These are phyloP conservation scores for Rhabditoides inermis DNA, from an alignment of 2,888 invertebrate genomes.

Conservation along the genomic window DNA sequence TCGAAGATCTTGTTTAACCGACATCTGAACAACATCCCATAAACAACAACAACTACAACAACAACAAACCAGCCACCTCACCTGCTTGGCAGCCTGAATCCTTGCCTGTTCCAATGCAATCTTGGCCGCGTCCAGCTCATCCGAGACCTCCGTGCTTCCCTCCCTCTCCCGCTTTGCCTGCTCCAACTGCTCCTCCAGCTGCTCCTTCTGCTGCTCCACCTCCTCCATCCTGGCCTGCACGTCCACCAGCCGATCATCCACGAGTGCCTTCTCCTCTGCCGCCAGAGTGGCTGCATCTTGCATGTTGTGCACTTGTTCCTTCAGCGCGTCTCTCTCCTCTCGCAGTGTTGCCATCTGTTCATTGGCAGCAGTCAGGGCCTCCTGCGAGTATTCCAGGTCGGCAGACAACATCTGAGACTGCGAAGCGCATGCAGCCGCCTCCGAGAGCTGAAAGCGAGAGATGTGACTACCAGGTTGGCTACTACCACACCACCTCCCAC, in stretches of 20 bases:
- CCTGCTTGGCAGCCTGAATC: slow-evolving; percentile 1
- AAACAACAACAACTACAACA: no score
- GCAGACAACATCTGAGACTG: no score
- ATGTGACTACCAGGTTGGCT: no score
- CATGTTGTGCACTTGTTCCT: slow-evolving; percentile 5
- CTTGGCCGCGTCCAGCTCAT: not conserved
- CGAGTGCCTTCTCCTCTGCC: not conserved
- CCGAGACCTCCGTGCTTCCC: not conserved
- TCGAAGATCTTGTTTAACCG: not conserved
- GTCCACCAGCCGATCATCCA: no score
- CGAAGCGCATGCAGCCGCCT: no score
- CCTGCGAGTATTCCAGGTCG: no score
- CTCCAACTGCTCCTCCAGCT: not conserved
- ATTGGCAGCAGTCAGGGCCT: no score
- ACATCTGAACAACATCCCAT: slow-evolving; percentile 6
- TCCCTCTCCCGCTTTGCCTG: no score
- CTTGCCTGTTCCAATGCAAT: not conserved
- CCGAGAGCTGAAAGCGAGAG: no score
- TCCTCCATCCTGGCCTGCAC: not conserved
- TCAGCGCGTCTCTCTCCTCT: not conserved
- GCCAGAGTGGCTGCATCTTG: not conserved
- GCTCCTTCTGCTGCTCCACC: not conserved
- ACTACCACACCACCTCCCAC: no score
- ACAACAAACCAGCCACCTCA: slow-evolving; percentile 4
- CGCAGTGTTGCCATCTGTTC: no score